Evolutionary conservation across 1,140 invertebrate genomes (phyloP).

Genomic region (Bilobella aurantiaca): DNA sequence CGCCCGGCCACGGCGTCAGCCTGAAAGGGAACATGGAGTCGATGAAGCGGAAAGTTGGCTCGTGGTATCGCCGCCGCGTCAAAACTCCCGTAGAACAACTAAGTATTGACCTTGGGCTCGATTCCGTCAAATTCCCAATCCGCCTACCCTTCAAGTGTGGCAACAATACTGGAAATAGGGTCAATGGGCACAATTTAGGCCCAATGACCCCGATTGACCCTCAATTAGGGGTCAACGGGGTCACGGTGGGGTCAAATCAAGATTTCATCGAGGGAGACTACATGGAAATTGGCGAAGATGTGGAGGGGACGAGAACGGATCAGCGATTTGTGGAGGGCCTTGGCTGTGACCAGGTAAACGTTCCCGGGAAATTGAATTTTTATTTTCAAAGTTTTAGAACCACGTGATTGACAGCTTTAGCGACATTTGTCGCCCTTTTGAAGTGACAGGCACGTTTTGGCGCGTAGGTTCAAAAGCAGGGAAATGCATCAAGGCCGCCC

Average conservation of each 20-base stretch:
- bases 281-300: no score
- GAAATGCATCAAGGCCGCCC: no score
- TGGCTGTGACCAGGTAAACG: not conserved
- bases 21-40: not conserved
- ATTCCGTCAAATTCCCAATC: constrained; percentile 10
- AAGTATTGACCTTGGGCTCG: not conserved
- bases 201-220: no score
- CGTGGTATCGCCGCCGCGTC: constrained; percentile 26
- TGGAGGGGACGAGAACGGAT: no score
- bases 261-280: no score
- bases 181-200: not conserved
- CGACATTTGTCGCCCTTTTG: no score
- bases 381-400: no score
- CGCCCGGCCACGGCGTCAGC: not conserved
- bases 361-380: not conserved
- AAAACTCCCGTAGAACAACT: constrained; percentile 23
- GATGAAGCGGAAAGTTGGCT: constrained; percentile 19
- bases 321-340: not conserved
- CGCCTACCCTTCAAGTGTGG: not conserved
- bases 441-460: no score
- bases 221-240: no score
- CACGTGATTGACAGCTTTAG: no score
- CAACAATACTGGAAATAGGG: not conserved
- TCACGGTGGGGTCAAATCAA: no score
- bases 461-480: no score